Conservation (phyloP, 2,113 vertebrate genomes). For the Nettapus auritus region DNA sequence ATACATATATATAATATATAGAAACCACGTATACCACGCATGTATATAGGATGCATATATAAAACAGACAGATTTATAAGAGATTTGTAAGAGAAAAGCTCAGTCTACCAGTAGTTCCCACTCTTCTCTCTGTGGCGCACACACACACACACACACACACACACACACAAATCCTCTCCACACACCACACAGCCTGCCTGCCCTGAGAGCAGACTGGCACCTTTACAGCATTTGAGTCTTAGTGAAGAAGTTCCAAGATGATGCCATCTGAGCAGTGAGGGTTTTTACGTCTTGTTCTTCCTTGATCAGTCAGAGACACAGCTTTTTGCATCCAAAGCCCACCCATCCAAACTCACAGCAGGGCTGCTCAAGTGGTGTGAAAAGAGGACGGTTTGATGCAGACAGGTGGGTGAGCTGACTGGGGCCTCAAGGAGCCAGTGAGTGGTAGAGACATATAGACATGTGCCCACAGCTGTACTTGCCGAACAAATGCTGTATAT, state of each 20-base stretch:
- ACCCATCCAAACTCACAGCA: too few species aligned
- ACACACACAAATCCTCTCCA: background rate
- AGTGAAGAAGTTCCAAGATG: background rate
- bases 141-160: background rate
- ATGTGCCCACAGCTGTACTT: fast-evolving
- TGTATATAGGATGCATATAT: background rate
- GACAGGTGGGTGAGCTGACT: background rate
- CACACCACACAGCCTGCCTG: background rate
- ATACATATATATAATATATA: background rate
- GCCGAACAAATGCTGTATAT: fast-evolving
- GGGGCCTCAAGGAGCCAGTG: background rate
- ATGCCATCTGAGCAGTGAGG: fast-evolving
- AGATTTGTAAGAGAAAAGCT: background rate
- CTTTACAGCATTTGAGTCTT: too few species aligned
- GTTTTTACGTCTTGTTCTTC: background rate
- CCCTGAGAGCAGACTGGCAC: background rate
- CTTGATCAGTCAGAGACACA: background rate
- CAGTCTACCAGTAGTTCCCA: background rate
- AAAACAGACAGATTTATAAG: background rate
- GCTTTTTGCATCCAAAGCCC: background rate
- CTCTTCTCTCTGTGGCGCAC: background rate
- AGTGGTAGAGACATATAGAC: fast-evolving
- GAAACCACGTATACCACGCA: background rate
- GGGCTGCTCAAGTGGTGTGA: background rate
- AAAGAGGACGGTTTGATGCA: background rate